Evolutionary conservation across 2,113 vertebrate genomes (phyloP).

Genomic region (Myrmophylax atrothorax): DNA sequence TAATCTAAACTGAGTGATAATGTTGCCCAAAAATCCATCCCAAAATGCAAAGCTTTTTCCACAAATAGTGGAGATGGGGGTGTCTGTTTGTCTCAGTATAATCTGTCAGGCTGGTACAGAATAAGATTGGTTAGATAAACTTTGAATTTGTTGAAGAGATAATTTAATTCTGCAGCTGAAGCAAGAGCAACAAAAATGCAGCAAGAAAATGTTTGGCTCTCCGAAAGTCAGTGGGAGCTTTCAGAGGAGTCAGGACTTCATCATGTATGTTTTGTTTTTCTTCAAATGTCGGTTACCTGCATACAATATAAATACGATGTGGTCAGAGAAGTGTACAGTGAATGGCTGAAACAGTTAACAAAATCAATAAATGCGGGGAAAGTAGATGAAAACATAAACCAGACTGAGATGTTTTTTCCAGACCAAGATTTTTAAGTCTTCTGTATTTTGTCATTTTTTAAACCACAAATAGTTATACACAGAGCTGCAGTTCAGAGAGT

Average conservation of each 20-base stretch:
- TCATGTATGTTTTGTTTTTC: conserved; percentile 26
- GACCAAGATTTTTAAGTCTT: conserved; percentile 75
- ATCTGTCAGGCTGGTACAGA: background rate
- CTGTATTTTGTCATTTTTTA: conserved; percentile 80
- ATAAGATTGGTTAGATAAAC: background rate
- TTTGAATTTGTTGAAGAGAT: background rate
- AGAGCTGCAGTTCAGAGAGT: conserved; percentile 62
- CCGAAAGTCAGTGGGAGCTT: background rate
- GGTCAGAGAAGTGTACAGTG: conserved; percentile 20
- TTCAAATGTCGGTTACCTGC: conserved; percentile 50
- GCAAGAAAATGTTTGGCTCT: background rate
- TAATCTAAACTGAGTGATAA: background rate
- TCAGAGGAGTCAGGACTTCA: conserved; percentile 14
- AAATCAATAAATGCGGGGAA: conserved; percentile 66
- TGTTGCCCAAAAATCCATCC: background rate
- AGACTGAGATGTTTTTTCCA: conserved; percentile 73
- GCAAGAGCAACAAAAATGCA: background rate
- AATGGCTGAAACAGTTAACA: conserved; percentile 66
- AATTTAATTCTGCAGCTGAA: background rate
- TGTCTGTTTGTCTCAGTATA: background rate
- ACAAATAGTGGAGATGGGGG: background rate
- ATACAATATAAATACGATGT: conserved; percentile 6
- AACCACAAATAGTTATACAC: conserved; percentile 71
- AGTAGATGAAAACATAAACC: conserved; percentile 74
- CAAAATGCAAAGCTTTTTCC: background rate